A percentile compares a stretch with the other conserved stretches of the same genome.
Evolutionary conservation across 2,888 invertebrate genomes (phyloP).

Genomic region (Thecophora atra): DNA sequence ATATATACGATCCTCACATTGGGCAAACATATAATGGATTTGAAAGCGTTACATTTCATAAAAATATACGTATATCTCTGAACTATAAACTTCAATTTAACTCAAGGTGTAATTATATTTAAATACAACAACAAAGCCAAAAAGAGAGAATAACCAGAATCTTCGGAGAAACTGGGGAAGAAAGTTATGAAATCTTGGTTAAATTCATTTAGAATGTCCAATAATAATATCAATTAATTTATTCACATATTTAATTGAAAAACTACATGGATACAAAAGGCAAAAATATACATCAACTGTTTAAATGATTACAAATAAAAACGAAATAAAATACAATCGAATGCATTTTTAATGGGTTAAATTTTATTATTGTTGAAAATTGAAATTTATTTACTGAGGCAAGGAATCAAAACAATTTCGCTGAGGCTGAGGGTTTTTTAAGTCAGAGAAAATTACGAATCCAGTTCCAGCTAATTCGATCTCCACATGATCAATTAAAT

Average conservation of each 20-base stretch:
- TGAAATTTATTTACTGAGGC: too few species aligned
- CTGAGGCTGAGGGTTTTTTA: too few species aligned
- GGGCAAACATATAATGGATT: too few species aligned
- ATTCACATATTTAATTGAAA: conserved; percentile 13
- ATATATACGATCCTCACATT: not conserved
- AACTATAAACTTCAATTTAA: not conserved
- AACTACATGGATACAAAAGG: not conserved
- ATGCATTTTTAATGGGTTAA: not conserved
- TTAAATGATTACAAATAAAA: conserved; percentile 25
- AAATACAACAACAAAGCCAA: not conserved
- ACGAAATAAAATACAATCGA: not conserved
- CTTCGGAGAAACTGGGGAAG: not conserved
- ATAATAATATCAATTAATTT: not conserved
- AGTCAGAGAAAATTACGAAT: too few species aligned
- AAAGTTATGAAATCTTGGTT: not conserved
- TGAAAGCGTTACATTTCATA: conserved; percentile 1
- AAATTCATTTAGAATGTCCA: not conserved
- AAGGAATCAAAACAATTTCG: too few species aligned
- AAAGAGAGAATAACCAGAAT: not conserved
- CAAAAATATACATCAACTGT: conserved; percentile 29
- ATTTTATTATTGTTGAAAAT: not conserved
- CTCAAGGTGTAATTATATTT: conserved; percentile 23
- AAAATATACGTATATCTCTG: conserved; percentile 9
- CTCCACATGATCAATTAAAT: not conserved
- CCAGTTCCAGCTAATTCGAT: too few species aligned